Conservation (phyloP, 1,140 invertebrate genomes). For the Diuraphis noxia region DNA sequence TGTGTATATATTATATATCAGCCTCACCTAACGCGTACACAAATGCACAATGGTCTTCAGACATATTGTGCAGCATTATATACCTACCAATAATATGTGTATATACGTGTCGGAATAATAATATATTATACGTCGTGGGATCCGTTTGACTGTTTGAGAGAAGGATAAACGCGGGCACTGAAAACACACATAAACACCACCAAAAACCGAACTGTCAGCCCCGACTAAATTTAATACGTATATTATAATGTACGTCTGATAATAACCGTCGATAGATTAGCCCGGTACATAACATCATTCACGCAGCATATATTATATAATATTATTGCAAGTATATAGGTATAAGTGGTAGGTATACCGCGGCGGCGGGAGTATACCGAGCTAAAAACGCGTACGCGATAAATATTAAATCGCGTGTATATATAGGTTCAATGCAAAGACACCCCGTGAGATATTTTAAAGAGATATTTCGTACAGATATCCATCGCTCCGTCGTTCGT, state of each 20-base stretch:
- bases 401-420: background rate
- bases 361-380: background rate
- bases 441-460: background rate
- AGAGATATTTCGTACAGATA: constrained; percentile 7
- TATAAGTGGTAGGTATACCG: too few species aligned
- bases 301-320: too few species aligned
- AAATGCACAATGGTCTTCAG: background rate
- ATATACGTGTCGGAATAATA: background rate
- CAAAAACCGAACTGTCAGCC: background rate
- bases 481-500: background rate
- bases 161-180: too few species aligned
- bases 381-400: background rate
- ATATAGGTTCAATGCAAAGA: too few species aligned
- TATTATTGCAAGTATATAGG: too few species aligned
- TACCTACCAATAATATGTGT: background rate
- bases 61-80: background rate
- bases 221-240: background rate
- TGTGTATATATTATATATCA: background rate
- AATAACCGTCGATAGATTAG: background rate
- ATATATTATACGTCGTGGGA: background rate
- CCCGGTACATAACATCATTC: too few species aligned
- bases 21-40: background rate
- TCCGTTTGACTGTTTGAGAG: background rate
- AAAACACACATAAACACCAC: background rate
- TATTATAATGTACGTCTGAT: background rate